Evolutionary conservation across 2,888 invertebrate species (phyloP), one percentile per base, ranked within the genome.

Genomic region (Hydrotaea diabolus): DNA sequence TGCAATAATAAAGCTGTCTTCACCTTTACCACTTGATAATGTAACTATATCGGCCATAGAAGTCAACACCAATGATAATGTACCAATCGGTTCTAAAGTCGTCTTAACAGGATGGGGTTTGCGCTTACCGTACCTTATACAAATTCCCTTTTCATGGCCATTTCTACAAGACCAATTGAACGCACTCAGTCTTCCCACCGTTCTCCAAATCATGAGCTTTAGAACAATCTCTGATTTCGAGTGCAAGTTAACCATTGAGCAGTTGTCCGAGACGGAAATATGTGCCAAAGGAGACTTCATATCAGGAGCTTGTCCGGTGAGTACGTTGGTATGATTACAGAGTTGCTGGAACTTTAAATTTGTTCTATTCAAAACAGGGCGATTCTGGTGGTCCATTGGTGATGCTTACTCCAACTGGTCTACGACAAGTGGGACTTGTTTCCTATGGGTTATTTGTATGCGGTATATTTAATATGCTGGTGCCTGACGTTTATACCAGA

Each of bases 371-470:
- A 39, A 3, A 39, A 39, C 19, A 92, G 92, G 92, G 92, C 2
- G 92, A 92, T 81, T 92, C 92, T 17, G 92, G 92, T 15, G 92
- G 92, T 1, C 92, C 92, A 4, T 78, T 92, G n/a, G 91, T 91
- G 0, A 88, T 87, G 71, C 43, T 64, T 0, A 86, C 87, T 2
- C 81, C 87, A 13, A 87, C 85, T 9, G 89, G 87, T 0, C 39
- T 87, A 0, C 86, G 87, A 36, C 90, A 90, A 85, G 90, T 92
- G 3, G 92, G 92, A 7, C 85, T 92, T 0, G 91, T 91, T 0
- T 91, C 92, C 0, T 92, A 92, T 86, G 92, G 92, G 2, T 84
- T 88, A 53, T 83, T 89, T 1, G 86, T 90, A 0, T 91, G 91
- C 77, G 91, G 92, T 19, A 84, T 88, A 55, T 84, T 89, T 13